Base-by-base conservation (phyloP, 1,140 invertebrate species). In the Aphaenogaster rudis region DNA sequence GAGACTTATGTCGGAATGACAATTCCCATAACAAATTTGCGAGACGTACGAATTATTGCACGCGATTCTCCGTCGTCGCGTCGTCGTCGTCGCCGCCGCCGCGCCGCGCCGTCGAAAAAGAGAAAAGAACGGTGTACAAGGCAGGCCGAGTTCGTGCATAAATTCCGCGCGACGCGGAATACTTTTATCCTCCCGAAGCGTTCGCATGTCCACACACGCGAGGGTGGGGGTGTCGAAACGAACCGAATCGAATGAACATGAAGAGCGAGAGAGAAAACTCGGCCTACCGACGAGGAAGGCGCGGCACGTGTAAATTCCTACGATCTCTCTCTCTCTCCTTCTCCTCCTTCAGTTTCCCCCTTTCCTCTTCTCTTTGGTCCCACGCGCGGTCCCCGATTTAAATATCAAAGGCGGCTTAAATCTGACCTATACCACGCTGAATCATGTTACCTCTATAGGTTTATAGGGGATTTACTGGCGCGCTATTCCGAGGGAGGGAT, bases 331-430 rank as follows among this genome's bases (percentile, higher is more conserved):
- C 21, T 17, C 61, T 17, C 15, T 61, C 17, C 8, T 50, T 21
- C 33, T 39, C 33, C 50, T 61, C 21, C 61, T 52, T 52, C 17
- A 50, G 15, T 72, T 42, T 63, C 48, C 78, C 13, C 39, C 13
- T 59, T 28, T 28, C 5, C 21, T 33, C 28, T 45, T 52, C 45
- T 36, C 67, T 28, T 54, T 76, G 64, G 85, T 76, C 80, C 81
- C 76, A 28, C 28, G 42, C 66, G 15, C 21, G 82, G 88, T 84
- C 87, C 86, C 86, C 94, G 94, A 95, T 95, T 95, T 95, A 95
- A 95, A 95, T 95, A 95, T 95, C 95, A 95, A 95, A 95, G 95
- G 95, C 94, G 94, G 95, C 94, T 94, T 94, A 95, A 94, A 94
- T 95, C 94, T 95, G 95, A 95, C 95, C 95, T 95, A 95, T 94